Conservation (phyloP, 2,113 vertebrate species). For the Dicerorhinus sumatrensis region DNA sequence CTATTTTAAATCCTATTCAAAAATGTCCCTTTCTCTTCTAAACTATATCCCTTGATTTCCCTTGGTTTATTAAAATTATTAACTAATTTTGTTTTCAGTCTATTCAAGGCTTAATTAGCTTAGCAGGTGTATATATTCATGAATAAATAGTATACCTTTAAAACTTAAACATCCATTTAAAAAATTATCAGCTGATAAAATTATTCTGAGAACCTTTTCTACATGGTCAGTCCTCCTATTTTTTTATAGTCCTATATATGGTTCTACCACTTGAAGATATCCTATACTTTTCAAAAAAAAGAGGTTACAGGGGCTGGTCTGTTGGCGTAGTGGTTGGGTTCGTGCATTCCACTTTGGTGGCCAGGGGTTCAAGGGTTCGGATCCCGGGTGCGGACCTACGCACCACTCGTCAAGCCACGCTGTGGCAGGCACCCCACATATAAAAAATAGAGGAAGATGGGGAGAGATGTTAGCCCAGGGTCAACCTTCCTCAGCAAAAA, state of each 20-base stretch:
- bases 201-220: neutral
- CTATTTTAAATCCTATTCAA: neutral
- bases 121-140: neutral
- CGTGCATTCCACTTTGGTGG: too few species aligned
- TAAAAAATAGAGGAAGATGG: too few species aligned
- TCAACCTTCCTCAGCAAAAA: too few species aligned
- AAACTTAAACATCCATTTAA: neutral
- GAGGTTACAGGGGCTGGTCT: neutral
- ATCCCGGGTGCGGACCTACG: too few species aligned
- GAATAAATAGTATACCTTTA: conserved; percentile 28
- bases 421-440: too few species aligned
- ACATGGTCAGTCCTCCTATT: neutral
- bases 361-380: too few species aligned
- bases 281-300: neutral
- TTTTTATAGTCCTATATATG: neutral
- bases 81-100: neutral
- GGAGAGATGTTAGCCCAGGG: too few species aligned
- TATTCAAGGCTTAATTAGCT: conserved; percentile 21
- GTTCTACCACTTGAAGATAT: neutral
- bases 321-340: too few species aligned
- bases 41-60: neutral
- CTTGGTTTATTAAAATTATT: neutral
- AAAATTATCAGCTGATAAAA: neutral
- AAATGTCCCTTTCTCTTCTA: neutral
- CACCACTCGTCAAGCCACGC: too few species aligned